A percentile compares a stretch with the other conserved stretches of the same genome.
phyloP scores from a whole-genome alignment of 2,797 vertebrate genomes.

The Ctenosaura bakeri region DNA sequence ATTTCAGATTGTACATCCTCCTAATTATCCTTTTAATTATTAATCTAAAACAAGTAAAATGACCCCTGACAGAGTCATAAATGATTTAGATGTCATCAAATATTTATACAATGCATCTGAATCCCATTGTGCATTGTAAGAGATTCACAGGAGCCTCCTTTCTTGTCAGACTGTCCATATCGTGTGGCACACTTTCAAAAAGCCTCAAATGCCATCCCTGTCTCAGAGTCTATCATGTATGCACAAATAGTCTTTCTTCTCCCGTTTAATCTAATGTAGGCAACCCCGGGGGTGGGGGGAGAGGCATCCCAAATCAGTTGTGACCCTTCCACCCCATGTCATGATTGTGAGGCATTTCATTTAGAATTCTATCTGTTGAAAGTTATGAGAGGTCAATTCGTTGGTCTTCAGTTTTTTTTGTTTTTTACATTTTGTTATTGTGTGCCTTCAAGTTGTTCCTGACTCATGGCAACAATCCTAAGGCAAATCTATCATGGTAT shows the following conservation, averaged over 20 bases:
- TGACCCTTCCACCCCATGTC: not conserved
- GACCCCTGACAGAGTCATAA: conserved; percentile 87
- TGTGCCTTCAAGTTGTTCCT: too few species aligned
- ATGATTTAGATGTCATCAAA: conserved; percentile 88
- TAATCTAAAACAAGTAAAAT: conserved; percentile 92
- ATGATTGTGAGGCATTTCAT: not conserved
- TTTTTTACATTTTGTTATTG: not conserved
- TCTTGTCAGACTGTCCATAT: conserved; percentile 35
- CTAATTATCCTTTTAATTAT: conserved; percentile 90
- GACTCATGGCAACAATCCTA: too few species aligned
- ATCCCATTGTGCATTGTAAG: conserved; percentile 75
- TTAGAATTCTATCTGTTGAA: not conserved
- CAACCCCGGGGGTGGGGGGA: not conserved
- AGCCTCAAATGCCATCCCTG: not conserved
- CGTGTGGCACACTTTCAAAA: not conserved
- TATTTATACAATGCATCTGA: conserved; percentile 88
- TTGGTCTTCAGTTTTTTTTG: not conserved
- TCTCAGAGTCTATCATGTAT: not conserved
- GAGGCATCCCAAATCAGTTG: not conserved
- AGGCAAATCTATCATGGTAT: too few species aligned
- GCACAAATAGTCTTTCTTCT: not conserved
- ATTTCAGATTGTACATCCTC: conserved; percentile 84
- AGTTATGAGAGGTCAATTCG: not conserved
- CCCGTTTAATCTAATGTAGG: not conserved
- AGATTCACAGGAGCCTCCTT: conserved; percentile 68